Base-by-base conservation (phyloP, 1,140 invertebrate species). In the Papilio polyxenes region DNA sequence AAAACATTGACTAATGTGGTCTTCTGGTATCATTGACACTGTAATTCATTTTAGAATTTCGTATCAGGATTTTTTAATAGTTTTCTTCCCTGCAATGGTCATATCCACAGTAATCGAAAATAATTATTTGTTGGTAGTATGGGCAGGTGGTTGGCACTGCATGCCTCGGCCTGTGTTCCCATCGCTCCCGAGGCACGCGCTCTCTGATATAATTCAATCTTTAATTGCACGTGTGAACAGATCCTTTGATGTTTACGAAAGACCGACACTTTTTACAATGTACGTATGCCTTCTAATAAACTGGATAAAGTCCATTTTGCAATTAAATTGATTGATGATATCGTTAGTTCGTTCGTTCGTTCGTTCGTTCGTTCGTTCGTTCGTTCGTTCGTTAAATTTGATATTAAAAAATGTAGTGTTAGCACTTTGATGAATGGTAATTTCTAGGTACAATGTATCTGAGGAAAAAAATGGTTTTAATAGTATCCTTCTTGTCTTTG, bases 181-280 rank as follows among this genome's bases (percentile, higher is more conserved):
- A 80, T 69, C 59, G 78, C 59, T 40, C 78, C 65, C 15, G 31
- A 80, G 48, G 78, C 78, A 80, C 78, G 78, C 78, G 62, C 78
- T 62, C 78, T 13, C 59, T 80, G 78, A 80, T 80, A 80, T 80
- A 80, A 80, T 80, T 80, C 78, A 80, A 80, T 80, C 78, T 59
- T 59, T 80, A 80, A 80, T 80, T 80, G 78, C 78, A 69, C 62
- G 78, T 80, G 78, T 80, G 78, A 80, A 80, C 56, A 49, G 78
- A 59, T 17, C 78, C 78, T 80, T 80, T 80, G 78, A 80, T 80
- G 59, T 80, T 65, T 44, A 3, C 13, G 40, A 79, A 17, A 51
- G 11, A 20, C 78, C 78, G 78, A 80, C 78, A 40, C 65, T 80
- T 80, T 80, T 80, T 80, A 62, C 44, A 62, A 13, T n/a, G n/a